Evolutionary conservation across 2,113 vertebrate genomes (phyloP).

Genomic region (Pongo abelii): DNA sequence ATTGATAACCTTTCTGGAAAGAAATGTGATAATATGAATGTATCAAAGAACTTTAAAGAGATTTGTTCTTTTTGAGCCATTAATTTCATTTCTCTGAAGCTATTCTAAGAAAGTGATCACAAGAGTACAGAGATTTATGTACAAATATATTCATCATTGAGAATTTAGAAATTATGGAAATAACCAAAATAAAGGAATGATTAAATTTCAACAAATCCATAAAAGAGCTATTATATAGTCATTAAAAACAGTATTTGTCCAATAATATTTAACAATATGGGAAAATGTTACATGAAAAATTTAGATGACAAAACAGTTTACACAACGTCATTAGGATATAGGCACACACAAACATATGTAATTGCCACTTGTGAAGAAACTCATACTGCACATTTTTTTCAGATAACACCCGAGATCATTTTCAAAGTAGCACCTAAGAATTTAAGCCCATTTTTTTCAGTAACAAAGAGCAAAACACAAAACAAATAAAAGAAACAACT

Average conservation of each 20-base stretch:
- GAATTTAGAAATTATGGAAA: not conserved
- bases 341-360: not conserved
- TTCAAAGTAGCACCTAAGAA: not conserved
- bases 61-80: not conserved
- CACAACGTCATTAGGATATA: not conserved
- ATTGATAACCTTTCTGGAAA: not conserved
- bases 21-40: not conserved
- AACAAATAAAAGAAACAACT: not conserved
- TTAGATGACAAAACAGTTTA: not conserved
- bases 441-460: not conserved
- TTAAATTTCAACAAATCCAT: not conserved
- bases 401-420: not conserved
- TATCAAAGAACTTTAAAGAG: not conserved
- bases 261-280: not conserved
- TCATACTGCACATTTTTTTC: not conserved
- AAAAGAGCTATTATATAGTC: not conserved
- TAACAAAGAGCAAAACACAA: not conserved
- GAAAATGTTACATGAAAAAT: not conserved
- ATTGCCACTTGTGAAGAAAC: not conserved
- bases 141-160: not conserved
- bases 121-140: not conserved
- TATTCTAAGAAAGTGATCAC: not conserved
- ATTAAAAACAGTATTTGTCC: not conserved
- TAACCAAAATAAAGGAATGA: not conserved
- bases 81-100: conserved; percentile 32